Base-by-base conservation (phyloP, 2,797 vertebrate genomes). In the Rhabdomys pumilio region DNA sequence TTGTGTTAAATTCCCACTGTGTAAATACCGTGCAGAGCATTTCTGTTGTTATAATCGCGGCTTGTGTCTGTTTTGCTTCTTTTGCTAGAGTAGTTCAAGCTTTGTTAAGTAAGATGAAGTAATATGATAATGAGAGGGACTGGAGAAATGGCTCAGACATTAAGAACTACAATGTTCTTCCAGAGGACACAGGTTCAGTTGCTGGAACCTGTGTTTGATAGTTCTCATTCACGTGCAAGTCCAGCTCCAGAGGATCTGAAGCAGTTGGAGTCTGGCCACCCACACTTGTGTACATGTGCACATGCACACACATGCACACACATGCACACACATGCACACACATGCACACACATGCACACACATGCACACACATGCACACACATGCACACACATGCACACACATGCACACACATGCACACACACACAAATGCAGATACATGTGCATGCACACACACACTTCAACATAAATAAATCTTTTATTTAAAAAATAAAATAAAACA, bases 81-180 rank as follows among this genome's bases (percentile, higher is more conserved):
- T 96, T 88, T 57, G 14, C 44, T 79, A 19, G 57, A 17, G 41
- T 26, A 73, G 57, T 50, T 95, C 26, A 22, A 83, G 7, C 80
- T 86, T 82, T 59, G 13, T 79, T n/a, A 93, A 93, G 1, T 47
- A 88, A 93, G 13, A 82, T 4, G 72, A 86, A 83, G 22, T 47
- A 59, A 44, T 61, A 61, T 34, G 29, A 50, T 77, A 47, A 50
- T 61, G 24, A 77, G 47, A 89, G 67, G 6, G n/a, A 19, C 67
- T 20, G 3, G 67, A 72, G 67, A 72, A 38, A 72, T 20, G 67
- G n/a, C n/a, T 38, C n/a, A 20, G 67, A 38, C 67, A 72, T 72
- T 19, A 72, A 72, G n/a, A 72, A n/a, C 67, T 84, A 12, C 4
- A 47, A 65, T 20, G 1, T 2, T 50, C 8, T 61, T 34, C 9